Evolutionary conservation across 2,888 invertebrate species (phyloP).

Genomic region (Lydus trimaculatus): DNA sequence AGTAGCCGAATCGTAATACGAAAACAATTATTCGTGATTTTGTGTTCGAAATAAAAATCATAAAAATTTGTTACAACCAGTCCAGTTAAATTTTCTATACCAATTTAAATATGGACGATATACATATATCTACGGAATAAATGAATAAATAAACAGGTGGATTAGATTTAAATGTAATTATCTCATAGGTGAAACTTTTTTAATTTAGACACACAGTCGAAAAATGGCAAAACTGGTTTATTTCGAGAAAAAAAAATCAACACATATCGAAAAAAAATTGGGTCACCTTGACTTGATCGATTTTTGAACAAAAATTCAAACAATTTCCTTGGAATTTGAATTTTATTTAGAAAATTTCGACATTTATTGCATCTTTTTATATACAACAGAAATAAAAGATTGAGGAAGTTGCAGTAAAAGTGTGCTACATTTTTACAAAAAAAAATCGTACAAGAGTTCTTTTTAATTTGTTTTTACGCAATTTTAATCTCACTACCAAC

Average conservation of each 20-base stretch:
- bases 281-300: slow-evolving; percentile 2
- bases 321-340: not conserved
- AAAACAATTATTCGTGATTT: not conserved
- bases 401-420: slow-evolving; percentile 2
- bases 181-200: not conserved
- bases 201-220: not conserved
- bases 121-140: not conserved
- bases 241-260: not conserved
- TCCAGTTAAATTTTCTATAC: not conserved
- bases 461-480: not conserved
- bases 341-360: not conserved
- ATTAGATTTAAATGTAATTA: not conserved
- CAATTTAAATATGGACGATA: not conserved
- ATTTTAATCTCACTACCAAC: not conserved
- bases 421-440: not conserved
- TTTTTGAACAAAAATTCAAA: not conserved
- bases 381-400: not conserved
- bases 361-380: not conserved
- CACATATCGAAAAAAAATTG: not conserved
- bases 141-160: not conserved
- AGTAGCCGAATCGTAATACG: no score
- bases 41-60: not conserved
- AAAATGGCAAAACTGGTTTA: slow-evolving; percentile 6
- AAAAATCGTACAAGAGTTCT: not conserved
- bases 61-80: not conserved